Conservation (phyloP, 1,140 invertebrate genomes). For the Pantala flavescens region DNA sequence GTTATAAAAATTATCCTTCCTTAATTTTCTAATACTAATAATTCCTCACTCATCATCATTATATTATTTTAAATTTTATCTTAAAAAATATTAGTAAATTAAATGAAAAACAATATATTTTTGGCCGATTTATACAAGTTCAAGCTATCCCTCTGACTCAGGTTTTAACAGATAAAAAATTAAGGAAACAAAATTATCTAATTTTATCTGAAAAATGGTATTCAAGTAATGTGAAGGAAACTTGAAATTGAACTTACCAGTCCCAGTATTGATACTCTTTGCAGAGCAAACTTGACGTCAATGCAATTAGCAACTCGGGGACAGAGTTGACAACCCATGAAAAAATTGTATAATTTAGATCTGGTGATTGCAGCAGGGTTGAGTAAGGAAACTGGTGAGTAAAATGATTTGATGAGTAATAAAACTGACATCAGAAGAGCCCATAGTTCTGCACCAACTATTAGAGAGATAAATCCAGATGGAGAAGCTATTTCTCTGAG, state of each 20-base stretch:
- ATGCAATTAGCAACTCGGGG: not conserved
- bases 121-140: no score
- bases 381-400: not conserved
- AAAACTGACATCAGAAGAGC: not conserved
- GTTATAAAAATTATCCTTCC: no score
- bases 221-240: no score
- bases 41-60: no score
- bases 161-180: no score
- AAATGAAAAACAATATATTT: no score
- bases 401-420: not conserved
- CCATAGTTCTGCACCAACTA: not conserved
- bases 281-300: not conserved
- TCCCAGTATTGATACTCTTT: not conserved
- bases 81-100: no score
- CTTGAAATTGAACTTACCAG: not conserved
- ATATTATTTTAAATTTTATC: no score
- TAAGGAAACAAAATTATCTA: no score
- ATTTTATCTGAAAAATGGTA: no score
- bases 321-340: not conserved
- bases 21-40: no score
- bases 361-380: not conserved
- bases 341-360: not conserved
- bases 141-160: no score
- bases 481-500: not conserved
- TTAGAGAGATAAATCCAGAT: not conserved